Percentiles rank a stretch among this genome's conserved stretches.
Conservation (phyloP, 2,113 vertebrate genomes). For the Oxyura jamaicensis region DNA sequence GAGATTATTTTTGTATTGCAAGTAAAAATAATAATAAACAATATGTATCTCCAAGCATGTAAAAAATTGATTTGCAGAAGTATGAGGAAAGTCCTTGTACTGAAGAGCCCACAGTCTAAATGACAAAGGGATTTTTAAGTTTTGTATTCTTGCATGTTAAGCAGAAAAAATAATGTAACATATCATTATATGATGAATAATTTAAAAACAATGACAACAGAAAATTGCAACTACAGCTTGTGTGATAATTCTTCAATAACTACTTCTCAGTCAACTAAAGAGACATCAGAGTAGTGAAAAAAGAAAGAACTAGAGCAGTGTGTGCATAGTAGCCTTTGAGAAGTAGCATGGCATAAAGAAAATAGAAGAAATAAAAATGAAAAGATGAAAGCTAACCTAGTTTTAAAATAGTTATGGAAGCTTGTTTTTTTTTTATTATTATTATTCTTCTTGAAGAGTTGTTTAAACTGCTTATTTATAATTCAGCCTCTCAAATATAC, state of each 20-base stretch:
- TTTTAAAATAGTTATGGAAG: slow-evolving; percentile 35
- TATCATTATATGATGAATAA: not conserved
- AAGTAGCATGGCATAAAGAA: not conserved
- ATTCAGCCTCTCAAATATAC: slow-evolving; percentile 16
- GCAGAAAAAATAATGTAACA: not conserved
- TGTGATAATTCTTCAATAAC: not conserved
- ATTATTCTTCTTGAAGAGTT: not conserved
- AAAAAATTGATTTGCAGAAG: not conserved
- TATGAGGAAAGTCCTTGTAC: not conserved
- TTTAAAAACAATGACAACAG: not conserved
- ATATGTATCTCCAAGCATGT: not conserved
- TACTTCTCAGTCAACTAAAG: not conserved
- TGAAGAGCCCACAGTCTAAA: not conserved
- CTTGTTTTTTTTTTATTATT: not conserved
- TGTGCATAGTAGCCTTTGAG: not conserved
- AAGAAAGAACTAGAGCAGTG: not conserved
- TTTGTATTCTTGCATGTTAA: not conserved
- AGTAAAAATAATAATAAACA: not conserved
- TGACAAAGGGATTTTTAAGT: not conserved
- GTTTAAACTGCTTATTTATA: slow-evolving; percentile 34
- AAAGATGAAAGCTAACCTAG: slow-evolving; percentile 34
- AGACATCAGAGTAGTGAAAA: not conserved
- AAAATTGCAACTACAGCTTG: not conserved
- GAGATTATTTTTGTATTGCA: not conserved
- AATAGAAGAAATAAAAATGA: slow-evolving; percentile 18